phyloP scores from a whole-genome alignment of 2,113 vertebrate genomes.

The Ictidomys tridecemlineatus region DNA sequence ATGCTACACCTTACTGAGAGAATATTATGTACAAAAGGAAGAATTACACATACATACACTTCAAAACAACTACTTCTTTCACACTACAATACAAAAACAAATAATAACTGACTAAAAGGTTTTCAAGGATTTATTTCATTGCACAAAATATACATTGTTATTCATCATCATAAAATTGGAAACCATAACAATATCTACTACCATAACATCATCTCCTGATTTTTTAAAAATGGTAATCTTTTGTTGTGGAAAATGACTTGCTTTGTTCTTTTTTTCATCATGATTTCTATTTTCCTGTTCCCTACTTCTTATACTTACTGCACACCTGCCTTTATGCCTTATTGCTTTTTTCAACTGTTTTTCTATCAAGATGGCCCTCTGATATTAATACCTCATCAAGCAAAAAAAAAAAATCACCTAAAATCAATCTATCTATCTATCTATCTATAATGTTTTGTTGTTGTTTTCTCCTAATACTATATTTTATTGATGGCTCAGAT shows the following conservation, averaged over 20 bases:
- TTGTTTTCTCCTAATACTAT: background rate
- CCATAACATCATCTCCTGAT: background rate
- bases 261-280: background rate
- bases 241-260: background rate
- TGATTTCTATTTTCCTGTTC: background rate
- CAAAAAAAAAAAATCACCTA: background rate
- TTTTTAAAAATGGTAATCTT: background rate
- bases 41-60: background rate
- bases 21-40: background rate
- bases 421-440: background rate
- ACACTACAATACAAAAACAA: background rate
- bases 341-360: background rate
- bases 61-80: background rate
- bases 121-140: constrained; percentile 12
- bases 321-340: background rate
- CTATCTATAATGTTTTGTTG: no score
- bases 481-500: background rate
- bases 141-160: background rate
- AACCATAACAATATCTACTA: background rate
- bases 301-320: no score
- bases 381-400: background rate
- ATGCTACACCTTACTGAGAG: background rate
- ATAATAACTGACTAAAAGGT: background rate
- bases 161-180: background rate
- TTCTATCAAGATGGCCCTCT: background rate